phyloP scores from a whole-genome alignment of 2,113 vertebrate species.

The Neopipo cinnamomea region DNA sequence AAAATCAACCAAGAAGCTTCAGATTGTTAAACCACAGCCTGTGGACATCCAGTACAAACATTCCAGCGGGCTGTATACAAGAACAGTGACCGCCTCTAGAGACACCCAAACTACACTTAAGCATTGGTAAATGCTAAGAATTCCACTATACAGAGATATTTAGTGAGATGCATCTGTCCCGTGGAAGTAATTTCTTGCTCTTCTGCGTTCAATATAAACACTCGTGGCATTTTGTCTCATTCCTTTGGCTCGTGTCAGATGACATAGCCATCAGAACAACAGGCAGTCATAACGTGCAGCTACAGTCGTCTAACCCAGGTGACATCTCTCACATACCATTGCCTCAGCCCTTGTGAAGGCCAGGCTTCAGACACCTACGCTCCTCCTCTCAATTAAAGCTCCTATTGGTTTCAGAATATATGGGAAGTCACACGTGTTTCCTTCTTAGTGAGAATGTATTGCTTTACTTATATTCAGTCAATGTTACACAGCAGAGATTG shows the following conservation, averaged over 20 bases:
- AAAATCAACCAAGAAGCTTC: not conserved
- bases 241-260: not conserved
- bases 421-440: not conserved
- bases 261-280: not conserved
- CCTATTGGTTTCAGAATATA: not conserved
- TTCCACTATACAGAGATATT: not conserved
- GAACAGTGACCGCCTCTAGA: not conserved
- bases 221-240: not conserved
- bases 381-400: not conserved
- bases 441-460: not conserved
- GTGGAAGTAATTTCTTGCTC: not conserved
- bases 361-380: not conserved
- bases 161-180: not conserved
- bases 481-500: not conserved
- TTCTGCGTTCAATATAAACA: not conserved
- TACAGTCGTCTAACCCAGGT: not conserved
- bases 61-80: not conserved
- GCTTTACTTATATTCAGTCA: not conserved
- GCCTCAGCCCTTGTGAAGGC: not conserved
- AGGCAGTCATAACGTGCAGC: not conserved
- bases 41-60: not conserved
- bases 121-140: not conserved
- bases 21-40: not conserved
- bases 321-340: not conserved
- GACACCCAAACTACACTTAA: not conserved